Base-by-base conservation (phyloP, 2,113 vertebrate genomes). In the Lampris megalopsis region DNA sequence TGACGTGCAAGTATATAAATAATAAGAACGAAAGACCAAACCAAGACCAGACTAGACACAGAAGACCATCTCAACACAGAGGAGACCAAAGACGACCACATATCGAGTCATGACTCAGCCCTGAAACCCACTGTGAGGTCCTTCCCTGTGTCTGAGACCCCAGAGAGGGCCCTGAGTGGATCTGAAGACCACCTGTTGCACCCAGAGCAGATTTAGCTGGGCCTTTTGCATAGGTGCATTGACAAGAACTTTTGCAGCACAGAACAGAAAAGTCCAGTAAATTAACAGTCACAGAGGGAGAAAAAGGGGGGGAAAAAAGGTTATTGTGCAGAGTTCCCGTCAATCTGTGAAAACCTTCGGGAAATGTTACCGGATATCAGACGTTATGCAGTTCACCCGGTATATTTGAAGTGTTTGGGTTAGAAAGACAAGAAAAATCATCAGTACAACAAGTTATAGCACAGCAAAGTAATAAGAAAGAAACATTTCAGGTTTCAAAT, bases 91-190 rank as follows among this genome's bases (percentile, higher is more conserved):
- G 87, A 90, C 91, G 63, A 86, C 85, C 86, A 93, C 87, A 92
- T 84, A 90, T 85, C 81, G 92, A 94, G 92, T 92, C 92, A 92
- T 92, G 92, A 93, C 93, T 95, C 91, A 89, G 88, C 82, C 91
- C 91, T 91, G 88, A 88, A 91, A 91, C 83, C 87, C 84, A 85
- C 79, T 72, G 69, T 58, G 65, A 58, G 81, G 84, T 89, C 89
- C 89, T 79, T 85, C 72, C 89, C 85, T 87, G 77, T 82, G 88
- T 78, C 38, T 82, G 83, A 86, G 84, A 71, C 77, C 87, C 24
- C 83, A 81, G 73, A 89, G 57, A 13, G 75, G 88, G 81, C 79
- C 87, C 60, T 81, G 67, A 89, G 74, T 72, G 80, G 78, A 85
- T 85, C 89, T 81, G 88, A 77, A 70, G 81, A 82, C 41, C 82